These are phyloP conservation scores for Troides aeacus DNA, from an alignment of 2,888 invertebrate genomes.

Conservation along the genomic window DNA sequence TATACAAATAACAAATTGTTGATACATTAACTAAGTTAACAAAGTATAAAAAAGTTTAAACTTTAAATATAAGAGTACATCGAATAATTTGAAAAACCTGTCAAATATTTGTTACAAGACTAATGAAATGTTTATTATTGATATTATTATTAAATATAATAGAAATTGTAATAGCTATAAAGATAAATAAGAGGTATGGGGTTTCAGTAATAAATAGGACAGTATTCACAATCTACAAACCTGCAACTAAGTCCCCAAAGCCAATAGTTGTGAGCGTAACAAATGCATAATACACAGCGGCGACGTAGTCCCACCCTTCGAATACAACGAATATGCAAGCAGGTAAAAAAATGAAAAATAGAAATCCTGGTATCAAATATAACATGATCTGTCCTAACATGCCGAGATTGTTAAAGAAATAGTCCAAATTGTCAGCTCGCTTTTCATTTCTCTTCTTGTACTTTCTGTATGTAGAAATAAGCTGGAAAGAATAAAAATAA, in stretches of 20 bases:
- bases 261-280: conserved; percentile 94
- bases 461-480: conserved; percentile 87
- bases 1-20: background rate
- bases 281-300: conserved; percentile 92
- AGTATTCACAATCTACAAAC: conserved; percentile 63
- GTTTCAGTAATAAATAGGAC: background rate
- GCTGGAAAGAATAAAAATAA: conserved; percentile 70
- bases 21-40: background rate
- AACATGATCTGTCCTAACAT: conserved; percentile 89
- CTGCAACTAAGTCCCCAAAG: conserved; percentile 95
- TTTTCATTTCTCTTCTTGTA: conserved; percentile 86
- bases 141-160: too few relatives aligned
- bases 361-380: conserved; percentile 93
- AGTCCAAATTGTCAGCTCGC: conserved; percentile 79
- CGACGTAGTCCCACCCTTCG: conserved; percentile 92
- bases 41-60: background rate
- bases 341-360: conserved; percentile 92
- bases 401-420: conserved; percentile 84
- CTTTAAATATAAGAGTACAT: too few relatives aligned
- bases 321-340: conserved; percentile 90
- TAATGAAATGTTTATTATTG: too few relatives aligned
- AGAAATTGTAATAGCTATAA: too few relatives aligned
- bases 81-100: too few relatives aligned
- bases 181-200: too few relatives aligned
- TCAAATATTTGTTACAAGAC: too few relatives aligned